Conservation (phyloP, 92 coral and sea anemone species). For the Anthopleura xanthogrammica region DNA sequence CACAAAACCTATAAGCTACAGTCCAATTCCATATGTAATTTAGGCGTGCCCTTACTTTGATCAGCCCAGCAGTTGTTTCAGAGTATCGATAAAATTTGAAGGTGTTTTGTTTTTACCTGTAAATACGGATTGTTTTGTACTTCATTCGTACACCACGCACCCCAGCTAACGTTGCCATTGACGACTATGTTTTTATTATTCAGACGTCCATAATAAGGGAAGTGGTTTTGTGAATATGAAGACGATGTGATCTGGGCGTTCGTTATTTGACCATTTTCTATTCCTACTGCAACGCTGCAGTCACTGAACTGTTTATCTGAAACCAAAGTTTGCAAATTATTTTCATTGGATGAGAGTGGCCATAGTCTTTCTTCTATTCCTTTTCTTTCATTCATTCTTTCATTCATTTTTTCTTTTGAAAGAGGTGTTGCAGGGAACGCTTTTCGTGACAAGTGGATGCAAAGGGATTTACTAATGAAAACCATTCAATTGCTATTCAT, state of each 20-base stretch:
- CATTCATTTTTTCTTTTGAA: too few relatives aligned
- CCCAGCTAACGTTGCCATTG: conserved; percentile 57
- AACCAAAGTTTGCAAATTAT: background rate
- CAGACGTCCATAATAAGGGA: conserved; percentile 56
- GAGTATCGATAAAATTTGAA: too few relatives aligned
- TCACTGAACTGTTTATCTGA: conserved; percentile 47
- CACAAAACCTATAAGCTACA: too few relatives aligned
- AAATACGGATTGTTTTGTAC: conserved; percentile 45
- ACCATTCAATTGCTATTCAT: background rate
- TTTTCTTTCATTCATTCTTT: background rate
- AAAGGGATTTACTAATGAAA: background rate
- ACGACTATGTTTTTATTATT: conserved; percentile 40
- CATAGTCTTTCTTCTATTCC: background rate
- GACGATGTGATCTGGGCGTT: conserved; percentile 66
- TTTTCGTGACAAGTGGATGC: too few relatives aligned
- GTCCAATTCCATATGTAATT: too few relatives aligned
- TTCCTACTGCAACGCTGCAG: conserved; percentile 64
- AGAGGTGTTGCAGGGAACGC: too few relatives aligned
- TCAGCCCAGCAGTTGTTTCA: background rate
- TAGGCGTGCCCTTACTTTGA: too few relatives aligned
- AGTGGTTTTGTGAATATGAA: conserved; percentile 36
- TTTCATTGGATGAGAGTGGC: background rate
- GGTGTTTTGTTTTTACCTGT: conserved; percentile 56
- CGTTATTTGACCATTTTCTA: conserved; percentile 61
- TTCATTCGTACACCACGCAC: conserved; percentile 72